Percentiles rank a stretch among this genome's conserved stretches.
These are phyloP conservation scores for Nestor notabilis DNA, from an alignment of 2,113 vertebrate species.

Conservation along the genomic window DNA sequence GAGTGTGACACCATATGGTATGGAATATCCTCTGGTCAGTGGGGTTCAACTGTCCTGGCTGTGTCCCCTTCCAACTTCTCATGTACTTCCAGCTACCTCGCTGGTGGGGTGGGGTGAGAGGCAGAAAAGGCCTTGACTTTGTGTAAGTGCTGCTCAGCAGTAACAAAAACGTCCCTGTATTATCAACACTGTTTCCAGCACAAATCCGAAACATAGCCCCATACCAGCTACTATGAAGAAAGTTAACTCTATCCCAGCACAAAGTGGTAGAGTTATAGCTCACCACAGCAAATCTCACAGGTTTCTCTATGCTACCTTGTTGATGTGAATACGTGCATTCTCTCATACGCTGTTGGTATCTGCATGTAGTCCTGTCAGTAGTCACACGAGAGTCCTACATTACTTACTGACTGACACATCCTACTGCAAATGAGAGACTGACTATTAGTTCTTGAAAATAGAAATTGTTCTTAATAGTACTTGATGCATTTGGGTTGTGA, in stretches of 20 bases:
- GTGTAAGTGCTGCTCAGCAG: neutral
- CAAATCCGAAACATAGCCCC: neutral
- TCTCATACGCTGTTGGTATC: neutral
- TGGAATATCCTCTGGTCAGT: neutral
- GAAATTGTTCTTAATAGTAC: neutral
- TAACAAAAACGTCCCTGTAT: neutral
- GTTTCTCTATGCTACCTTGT: neutral
- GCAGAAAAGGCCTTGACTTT: neutral
- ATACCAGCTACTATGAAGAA: neutral
- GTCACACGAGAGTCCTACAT: neutral
- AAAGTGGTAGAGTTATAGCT: neutral
- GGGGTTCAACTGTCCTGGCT: neutral
- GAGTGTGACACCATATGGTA: neutral
- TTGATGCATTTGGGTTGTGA: neutral
- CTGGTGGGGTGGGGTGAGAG: neutral
- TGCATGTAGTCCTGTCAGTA: neutral
- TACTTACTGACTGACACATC: neutral
- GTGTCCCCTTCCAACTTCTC: neutral
- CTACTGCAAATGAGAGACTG: neutral
- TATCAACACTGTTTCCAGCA: neutral
- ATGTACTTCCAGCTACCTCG: neutral
- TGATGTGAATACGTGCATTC: too few relatives aligned
- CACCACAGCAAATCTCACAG: neutral
- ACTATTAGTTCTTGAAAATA: neutral
- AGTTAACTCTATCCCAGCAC: neutral